Percentiles rank a stretch among this genome's conserved stretches.
Evolutionary conservation across 1,140 invertebrate genomes (phyloP).

Genomic region (Augochlora pura): DNA sequence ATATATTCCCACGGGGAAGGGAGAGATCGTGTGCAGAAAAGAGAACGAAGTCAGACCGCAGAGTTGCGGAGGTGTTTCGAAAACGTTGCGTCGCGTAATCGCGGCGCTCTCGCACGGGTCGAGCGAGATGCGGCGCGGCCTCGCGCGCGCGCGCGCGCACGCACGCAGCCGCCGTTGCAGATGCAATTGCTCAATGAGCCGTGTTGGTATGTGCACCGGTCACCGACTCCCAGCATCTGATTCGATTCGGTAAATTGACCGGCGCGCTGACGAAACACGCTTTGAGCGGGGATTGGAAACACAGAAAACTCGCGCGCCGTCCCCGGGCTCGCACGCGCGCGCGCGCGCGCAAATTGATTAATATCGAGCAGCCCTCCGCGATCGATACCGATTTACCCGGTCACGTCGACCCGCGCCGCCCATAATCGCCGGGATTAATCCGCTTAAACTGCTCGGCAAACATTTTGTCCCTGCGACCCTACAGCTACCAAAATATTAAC

Average conservation of each 20-base stretch:
- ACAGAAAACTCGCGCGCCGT: neutral
- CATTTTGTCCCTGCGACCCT: too few species aligned
- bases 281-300: neutral
- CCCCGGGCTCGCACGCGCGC: too few species aligned
- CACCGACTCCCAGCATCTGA: slow-evolving; percentile 53
- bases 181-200: slow-evolving; percentile 59
- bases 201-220: slow-evolving; percentile 65
- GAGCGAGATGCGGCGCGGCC: slow-evolving; percentile 21
- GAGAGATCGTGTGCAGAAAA: slow-evolving; percentile 18
- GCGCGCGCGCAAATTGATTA: neutral
- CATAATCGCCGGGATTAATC: neutral
- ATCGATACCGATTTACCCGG: neutral
- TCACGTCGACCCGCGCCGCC: too few species aligned
- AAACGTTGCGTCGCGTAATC: slow-evolving; percentile 48
- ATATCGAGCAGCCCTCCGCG: neutral
- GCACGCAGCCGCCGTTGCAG: slow-evolving; percentile 24
- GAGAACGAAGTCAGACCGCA: neutral
- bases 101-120: slow-evolving; percentile 12
- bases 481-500: too few species aligned
- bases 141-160: too few species aligned
- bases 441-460: too few species aligned
- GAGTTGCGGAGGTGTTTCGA: slow-evolving; percentile 46
- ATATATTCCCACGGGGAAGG: slow-evolving; percentile 35
- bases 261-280: neutral
- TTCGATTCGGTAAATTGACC: slow-evolving; percentile 28